Percentiles rank a stretch among this genome's conserved stretches.
These are phyloP conservation scores for Spisula subtruncata DNA, from an alignment of 2,888 invertebrate species.

Conservation along the genomic window DNA sequence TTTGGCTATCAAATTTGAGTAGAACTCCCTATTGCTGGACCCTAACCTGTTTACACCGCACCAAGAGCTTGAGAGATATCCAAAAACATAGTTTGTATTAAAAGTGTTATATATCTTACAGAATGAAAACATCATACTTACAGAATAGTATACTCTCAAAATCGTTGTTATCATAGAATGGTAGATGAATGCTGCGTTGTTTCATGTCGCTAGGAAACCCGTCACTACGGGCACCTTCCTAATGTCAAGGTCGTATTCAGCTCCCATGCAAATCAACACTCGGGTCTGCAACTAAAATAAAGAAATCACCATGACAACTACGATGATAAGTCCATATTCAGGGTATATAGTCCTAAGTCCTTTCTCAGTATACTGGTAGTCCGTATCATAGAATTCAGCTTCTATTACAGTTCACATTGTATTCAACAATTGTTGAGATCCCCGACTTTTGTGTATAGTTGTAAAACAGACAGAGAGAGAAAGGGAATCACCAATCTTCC, in stretches of 20 bases:
- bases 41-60: no score
- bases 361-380: no score
- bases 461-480: constrained; percentile 8
- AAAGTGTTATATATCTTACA: no score
- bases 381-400: background rate
- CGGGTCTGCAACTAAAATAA: constrained; percentile 33
- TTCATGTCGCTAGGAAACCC: constrained; percentile 40
- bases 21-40: no score
- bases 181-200: constrained; percentile 45
- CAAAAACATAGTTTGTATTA: no score
- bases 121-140: constrained; percentile 34
- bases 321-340: constrained; percentile 17
- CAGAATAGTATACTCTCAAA: constrained; percentile 24
- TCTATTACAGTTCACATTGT: background rate
- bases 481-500: constrained; percentile 33
- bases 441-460: constrained; percentile 25
- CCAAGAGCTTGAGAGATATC: no score
- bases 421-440: background rate
- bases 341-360: no score
- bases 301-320: background rate
- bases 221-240: constrained; percentile 19
- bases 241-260: constrained; percentile 40
- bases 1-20: no score
- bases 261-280: background rate
- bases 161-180: constrained; percentile 30